phyloP scores from a whole-genome alignment of 2,888 invertebrate species.

The Andrena trimmerana region DNA sequence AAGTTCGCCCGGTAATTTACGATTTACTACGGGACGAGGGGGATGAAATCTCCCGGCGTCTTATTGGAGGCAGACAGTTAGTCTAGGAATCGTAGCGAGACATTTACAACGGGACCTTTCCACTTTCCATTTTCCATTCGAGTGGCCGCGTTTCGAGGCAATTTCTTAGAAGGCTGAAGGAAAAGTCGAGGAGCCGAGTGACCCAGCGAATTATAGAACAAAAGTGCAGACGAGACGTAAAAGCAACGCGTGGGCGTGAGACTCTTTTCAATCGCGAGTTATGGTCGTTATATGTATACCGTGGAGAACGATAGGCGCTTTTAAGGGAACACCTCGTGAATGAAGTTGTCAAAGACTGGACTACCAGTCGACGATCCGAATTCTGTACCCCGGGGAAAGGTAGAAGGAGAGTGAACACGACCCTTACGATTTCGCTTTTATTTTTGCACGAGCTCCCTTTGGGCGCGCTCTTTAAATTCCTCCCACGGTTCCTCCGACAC shows the following conservation, averaged over 20 bases:
- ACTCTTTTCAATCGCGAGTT: constrained; percentile 1
- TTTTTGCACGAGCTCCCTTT: background rate
- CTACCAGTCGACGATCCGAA: background rate
- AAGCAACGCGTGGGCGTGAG: background rate
- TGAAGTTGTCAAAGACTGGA: background rate
- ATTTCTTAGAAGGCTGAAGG: background rate
- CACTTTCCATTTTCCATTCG: background rate
- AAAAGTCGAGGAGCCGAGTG: background rate
- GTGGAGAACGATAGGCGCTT: background rate
- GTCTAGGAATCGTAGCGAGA: background rate
- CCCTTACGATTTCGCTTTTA: background rate
- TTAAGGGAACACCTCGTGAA: background rate
- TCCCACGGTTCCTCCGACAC: background rate
- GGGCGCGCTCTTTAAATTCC: background rate
- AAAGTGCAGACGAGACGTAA: constrained; percentile 8
- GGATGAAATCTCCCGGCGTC: too few species aligned
- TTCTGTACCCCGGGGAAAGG: background rate
- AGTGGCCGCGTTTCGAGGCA: too few species aligned
- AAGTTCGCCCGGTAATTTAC: constrained; percentile 1
- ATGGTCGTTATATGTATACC: background rate
- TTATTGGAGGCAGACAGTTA: too few species aligned
- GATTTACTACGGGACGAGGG: background rate
- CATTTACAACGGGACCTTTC: background rate
- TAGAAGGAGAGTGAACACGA: background rate
- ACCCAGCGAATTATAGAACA: constrained; percentile 20